Percentiles rank a stretch among this genome's conserved stretches.
Conservation (phyloP, 1,140 invertebrate species). For the Gonioctena quinquepunctata region DNA sequence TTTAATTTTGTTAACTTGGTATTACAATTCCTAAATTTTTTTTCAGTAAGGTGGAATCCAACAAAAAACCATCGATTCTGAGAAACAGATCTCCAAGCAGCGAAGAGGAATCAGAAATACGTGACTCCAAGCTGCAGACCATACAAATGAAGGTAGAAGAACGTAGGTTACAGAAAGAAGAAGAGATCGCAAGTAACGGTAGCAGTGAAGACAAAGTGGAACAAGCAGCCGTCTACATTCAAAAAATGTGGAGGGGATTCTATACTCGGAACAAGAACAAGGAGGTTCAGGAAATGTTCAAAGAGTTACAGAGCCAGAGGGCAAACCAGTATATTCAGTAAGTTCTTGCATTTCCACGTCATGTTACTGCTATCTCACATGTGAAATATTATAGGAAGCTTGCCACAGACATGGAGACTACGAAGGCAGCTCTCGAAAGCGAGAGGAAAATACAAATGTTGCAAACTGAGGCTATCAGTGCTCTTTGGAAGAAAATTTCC, state of each 20-base stretch:
- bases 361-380: too few species aligned
- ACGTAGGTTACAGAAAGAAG: conserved; percentile 58
- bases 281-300: conserved; percentile 72
- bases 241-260: conserved; percentile 88
- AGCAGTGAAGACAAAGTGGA: conserved; percentile 53
- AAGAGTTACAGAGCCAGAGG: conserved; percentile 77
- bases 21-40: neutral
- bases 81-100: conserved; percentile 54
- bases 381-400: conserved; percentile 73
- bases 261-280: conserved; percentile 76
- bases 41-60: conserved; percentile 12
- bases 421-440: conserved; percentile 79
- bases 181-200: conserved; percentile 40
- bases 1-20: too few species aligned
- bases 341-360: too few species aligned
- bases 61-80: conserved; percentile 38
- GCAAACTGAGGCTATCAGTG: conserved; percentile 89
- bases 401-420: conserved; percentile 78
- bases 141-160: conserved; percentile 63
- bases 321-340: conserved; percentile 87
- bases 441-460: conserved; percentile 84
- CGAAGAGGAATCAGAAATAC: conserved; percentile 65
- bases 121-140: conserved; percentile 64
- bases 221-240: conserved; percentile 74
- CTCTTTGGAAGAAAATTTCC: conserved; percentile 87